Evolutionary conservation across 2,888 invertebrate genomes (phyloP).

Genomic region (Clitarchus hookeri): DNA sequence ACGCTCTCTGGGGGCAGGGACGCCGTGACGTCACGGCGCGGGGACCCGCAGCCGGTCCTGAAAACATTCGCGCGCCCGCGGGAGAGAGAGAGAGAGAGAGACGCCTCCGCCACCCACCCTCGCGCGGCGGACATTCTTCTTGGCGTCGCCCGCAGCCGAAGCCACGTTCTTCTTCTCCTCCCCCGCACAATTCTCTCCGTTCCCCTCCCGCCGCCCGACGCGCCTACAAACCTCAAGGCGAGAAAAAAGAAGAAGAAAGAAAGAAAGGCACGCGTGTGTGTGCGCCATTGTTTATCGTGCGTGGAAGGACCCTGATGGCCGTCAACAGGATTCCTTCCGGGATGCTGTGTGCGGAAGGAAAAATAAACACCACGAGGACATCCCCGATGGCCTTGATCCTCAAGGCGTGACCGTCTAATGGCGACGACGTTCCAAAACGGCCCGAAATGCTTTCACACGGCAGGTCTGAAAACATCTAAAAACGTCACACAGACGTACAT

Average conservation of each 20-base stretch:
- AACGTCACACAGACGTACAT: too few species aligned
- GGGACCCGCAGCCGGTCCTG: not conserved
- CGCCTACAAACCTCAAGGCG: too few species aligned
- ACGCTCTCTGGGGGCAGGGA: constrained; percentile 21
- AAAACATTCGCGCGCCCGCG: constrained; percentile 6
- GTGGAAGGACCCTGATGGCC: not conserved
- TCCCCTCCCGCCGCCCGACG: too few species aligned
- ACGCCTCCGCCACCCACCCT: too few species aligned
- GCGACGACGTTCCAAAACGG: too few species aligned
- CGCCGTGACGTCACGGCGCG: not conserved
- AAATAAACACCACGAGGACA: not conserved
- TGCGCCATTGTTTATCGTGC: not conserved
- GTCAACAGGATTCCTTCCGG: not conserved
- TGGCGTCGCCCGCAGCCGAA: too few species aligned
- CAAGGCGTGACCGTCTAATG: too few species aligned
- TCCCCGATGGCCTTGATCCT: too few species aligned
- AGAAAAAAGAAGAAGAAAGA: not conserved
- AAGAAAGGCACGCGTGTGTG: not conserved
- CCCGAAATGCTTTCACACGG: too few species aligned
- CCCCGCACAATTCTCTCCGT: not conserved
- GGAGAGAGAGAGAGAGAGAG: too few species aligned
- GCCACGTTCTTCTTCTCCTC: not conserved
- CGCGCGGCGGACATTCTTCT: too few species aligned
- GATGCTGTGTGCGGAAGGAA: not conserved
- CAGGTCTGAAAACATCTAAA: too few species aligned